Evolutionary conservation across 1,140 invertebrate species (phyloP).

Genomic region (Drosophila asahinai): DNA sequence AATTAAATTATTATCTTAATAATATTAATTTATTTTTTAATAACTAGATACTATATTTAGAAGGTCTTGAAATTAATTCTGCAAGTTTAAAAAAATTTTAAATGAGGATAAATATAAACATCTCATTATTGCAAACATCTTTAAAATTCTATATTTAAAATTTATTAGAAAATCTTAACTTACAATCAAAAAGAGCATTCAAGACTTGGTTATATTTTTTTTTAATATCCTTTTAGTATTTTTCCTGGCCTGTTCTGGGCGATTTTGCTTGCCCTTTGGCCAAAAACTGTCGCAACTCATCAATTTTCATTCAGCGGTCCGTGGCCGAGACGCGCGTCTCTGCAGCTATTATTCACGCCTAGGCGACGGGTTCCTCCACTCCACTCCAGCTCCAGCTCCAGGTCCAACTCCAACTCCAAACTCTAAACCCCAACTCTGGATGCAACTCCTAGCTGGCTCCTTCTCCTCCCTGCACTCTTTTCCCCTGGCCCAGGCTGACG

Average conservation of each 20-base stretch:
- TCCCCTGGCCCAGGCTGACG: slow-evolving; percentile 43
- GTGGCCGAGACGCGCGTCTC: slow-evolving; percentile 38
- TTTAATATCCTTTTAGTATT: slow-evolving; percentile 4
- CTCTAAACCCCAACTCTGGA: background rate
- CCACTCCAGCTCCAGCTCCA: background rate
- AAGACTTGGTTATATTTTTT: background rate
- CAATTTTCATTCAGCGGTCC: slow-evolving; percentile 74
- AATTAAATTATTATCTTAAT: background rate
- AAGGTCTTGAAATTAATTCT: background rate
- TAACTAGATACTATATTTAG: background rate
- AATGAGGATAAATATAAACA: background rate
- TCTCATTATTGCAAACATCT: too few relatives aligned
- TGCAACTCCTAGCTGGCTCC: slow-evolving; percentile 6
- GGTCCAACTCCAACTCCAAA: background rate
- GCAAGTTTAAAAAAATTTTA: too few relatives aligned
- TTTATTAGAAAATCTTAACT: background rate
- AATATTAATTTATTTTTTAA: too few relatives aligned
- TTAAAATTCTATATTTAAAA: background rate
- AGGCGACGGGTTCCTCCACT: slow-evolving; percentile 35
- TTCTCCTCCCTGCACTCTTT: background rate
- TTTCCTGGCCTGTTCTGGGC: slow-evolving; percentile 38
- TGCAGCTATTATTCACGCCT: slow-evolving; percentile 76
- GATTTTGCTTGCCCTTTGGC: slow-evolving; percentile 79
- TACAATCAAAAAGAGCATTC: background rate
- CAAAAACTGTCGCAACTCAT: slow-evolving; percentile 84